Evolutionary conservation across 2,797 vertebrate species (phyloP).

Genomic region (Microctenopoma lineatum): DNA sequence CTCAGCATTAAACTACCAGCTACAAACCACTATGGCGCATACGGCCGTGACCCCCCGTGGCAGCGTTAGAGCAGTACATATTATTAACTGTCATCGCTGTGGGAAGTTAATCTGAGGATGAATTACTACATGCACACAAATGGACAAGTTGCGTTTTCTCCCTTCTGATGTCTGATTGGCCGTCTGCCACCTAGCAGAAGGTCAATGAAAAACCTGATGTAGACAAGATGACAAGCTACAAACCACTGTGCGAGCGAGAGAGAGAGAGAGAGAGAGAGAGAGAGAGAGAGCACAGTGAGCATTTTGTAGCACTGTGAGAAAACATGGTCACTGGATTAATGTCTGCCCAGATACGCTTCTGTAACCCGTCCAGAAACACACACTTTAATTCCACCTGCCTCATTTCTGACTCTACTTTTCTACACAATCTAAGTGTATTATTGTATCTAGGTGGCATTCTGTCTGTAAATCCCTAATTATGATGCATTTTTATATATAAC

Average conservation of each 20-base stretch:
- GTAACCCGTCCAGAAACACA: slow-evolving; percentile 11
- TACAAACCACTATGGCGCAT: too few relatives aligned
- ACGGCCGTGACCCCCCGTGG: too few relatives aligned
- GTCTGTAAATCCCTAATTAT: background rate
- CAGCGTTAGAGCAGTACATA: too few relatives aligned
- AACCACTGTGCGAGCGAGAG: slow-evolving; percentile 5
- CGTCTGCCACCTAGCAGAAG: slow-evolving; percentile 61
- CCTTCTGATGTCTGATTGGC: slow-evolving; percentile 48
- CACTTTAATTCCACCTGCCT: background rate
- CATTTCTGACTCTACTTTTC: background rate
- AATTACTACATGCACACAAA: slow-evolving; percentile 10
- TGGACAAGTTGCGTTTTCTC: slow-evolving; percentile 14
- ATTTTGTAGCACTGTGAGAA: slow-evolving; percentile 40
- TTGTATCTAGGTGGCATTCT: background rate
- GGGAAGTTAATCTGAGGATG: background rate
- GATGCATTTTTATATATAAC: slow-evolving; percentile 11
- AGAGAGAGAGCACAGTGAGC: slow-evolving; percentile 18
- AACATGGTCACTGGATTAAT: slow-evolving; percentile 22
- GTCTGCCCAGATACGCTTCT: slow-evolving; percentile 13
- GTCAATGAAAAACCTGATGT: slow-evolving; percentile 53
- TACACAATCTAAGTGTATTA: background rate
- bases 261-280: background rate
- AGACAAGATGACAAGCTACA: slow-evolving; percentile 46
- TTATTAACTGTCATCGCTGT: background rate
- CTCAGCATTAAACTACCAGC: too few relatives aligned